phyloP scores from a whole-genome alignment of 2,113 vertebrate genomes.

The Pangasianodon hypophthalmus region DNA sequence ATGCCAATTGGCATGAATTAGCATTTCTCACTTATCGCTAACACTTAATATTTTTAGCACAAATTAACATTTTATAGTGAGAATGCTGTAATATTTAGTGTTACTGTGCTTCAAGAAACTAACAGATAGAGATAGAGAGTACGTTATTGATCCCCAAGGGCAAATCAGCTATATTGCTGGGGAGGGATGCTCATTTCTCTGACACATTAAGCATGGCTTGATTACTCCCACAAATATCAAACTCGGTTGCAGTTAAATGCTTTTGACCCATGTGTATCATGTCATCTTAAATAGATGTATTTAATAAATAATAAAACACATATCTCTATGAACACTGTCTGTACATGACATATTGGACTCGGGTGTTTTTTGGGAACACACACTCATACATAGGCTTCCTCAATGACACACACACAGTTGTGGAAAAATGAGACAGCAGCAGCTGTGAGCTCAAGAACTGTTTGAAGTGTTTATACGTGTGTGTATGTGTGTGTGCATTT shows the following conservation, averaged over 20 bases:
- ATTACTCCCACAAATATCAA: not conserved
- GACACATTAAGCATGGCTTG: not conserved
- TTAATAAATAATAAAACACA: not conserved
- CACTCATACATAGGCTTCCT: not conserved
- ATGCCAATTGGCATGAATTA: not conserved
- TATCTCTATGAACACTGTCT: not conserved
- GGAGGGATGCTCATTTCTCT: not conserved
- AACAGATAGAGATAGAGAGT: not conserved
- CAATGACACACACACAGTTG: not conserved
- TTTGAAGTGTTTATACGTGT: conserved; percentile 40
- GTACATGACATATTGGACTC: not conserved
- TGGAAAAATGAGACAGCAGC: not conserved
- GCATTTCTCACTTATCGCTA: not conserved
- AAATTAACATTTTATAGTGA: not conserved
- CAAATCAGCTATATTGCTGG: not conserved
- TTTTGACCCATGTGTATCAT: not conserved
- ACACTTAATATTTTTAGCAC: not conserved
- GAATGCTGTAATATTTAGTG: not conserved
- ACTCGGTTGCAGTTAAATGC: not conserved
- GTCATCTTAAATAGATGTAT: not conserved
- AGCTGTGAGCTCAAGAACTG: conserved; percentile 15
- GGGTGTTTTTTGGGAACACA: not conserved
- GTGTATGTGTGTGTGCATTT: conserved; percentile 23
- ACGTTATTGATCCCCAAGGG: no score
- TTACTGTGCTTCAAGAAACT: not conserved